These are phyloP conservation scores for Thera britannica DNA, from an alignment of 2,888 invertebrate genomes.

Conservation along the genomic window DNA sequence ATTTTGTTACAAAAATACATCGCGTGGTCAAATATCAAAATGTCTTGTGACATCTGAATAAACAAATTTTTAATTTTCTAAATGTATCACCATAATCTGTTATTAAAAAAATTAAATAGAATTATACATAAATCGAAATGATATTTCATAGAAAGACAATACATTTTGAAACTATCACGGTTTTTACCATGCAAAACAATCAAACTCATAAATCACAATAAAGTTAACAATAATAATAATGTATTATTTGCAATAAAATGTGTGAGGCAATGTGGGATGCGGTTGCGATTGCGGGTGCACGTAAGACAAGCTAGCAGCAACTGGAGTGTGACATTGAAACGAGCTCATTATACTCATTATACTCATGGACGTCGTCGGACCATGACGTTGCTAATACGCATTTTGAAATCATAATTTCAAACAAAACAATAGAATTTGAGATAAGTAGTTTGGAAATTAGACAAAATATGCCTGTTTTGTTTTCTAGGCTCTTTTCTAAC, in stretches of 20 bases:
- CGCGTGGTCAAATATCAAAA: too few relatives aligned
- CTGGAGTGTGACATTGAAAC: conserved; percentile 20
- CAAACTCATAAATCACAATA: too few relatives aligned
- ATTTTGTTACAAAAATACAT: too few relatives aligned
- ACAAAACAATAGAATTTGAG: conserved; percentile 15
- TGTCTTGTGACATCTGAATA: too few relatives aligned
- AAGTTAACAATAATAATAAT: background rate
- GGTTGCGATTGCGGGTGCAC: conserved; percentile 1
- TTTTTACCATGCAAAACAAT: too few relatives aligned
- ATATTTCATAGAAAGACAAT: too few relatives aligned
- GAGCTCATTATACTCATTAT: conserved; percentile 11
- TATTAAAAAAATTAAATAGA: too few relatives aligned
- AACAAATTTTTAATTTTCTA: too few relatives aligned
- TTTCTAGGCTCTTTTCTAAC: background rate
- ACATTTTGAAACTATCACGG: too few relatives aligned
- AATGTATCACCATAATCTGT: too few relatives aligned
- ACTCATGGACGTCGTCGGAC: background rate
- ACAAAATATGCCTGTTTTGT: background rate
- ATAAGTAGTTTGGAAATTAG: background rate
- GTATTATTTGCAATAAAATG: background rate
- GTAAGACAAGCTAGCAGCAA: conserved; percentile 3
- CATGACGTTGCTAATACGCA: conserved; percentile 3
- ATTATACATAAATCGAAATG: too few relatives aligned
- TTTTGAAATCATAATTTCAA: conserved; percentile 3
- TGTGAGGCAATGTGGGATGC: conserved; percentile 10